These are phyloP conservation scores for Leptopilina drosophilae DNA, from an alignment of 2,888 invertebrate species.

Conservation along the genomic window DNA sequence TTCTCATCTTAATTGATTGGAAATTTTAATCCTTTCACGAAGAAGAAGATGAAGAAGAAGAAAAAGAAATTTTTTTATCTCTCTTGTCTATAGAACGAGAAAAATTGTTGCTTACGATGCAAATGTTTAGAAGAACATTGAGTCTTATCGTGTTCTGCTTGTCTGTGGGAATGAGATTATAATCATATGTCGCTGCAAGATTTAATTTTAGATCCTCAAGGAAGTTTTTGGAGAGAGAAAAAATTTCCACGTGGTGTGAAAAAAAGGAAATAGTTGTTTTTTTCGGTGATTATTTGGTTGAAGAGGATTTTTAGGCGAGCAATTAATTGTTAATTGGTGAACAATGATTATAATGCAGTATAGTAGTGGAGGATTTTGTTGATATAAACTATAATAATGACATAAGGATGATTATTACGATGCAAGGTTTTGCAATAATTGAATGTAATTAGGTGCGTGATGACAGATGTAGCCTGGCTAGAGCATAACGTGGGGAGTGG, in stretches of 20 bases:
- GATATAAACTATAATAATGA: constrained; percentile 3
- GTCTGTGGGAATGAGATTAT: constrained; percentile 27
- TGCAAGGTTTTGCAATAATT: constrained; percentile 63
- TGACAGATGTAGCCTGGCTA: constrained; percentile 72
- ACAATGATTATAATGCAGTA: not conserved
- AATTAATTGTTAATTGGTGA: not conserved
- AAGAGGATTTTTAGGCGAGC: not conserved
- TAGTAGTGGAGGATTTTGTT: not conserved
- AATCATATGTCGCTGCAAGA: constrained; percentile 17
- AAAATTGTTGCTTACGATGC: constrained; percentile 35
- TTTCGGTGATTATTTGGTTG: too few relatives aligned
- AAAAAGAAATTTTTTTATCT: too few relatives aligned
- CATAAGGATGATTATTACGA: constrained; percentile 25
- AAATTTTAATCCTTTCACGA: not conserved
- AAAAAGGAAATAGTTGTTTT: not conserved
- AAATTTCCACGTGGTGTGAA: not conserved
- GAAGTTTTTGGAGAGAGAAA: not conserved
- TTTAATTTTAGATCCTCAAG: constrained; percentile 5
- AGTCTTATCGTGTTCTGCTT: constrained; percentile 11
- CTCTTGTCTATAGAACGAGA: too few relatives aligned
- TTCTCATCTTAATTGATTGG: not conserved
- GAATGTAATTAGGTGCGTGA: constrained; percentile 72
- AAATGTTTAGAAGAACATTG: constrained; percentile 18
- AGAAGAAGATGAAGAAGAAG: too few relatives aligned
- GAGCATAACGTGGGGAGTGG: constrained; percentile 65